These are phyloP conservation scores for Chrysemys picta DNA, from an alignment of 2,113 vertebrate species.

Conservation along the genomic window DNA sequence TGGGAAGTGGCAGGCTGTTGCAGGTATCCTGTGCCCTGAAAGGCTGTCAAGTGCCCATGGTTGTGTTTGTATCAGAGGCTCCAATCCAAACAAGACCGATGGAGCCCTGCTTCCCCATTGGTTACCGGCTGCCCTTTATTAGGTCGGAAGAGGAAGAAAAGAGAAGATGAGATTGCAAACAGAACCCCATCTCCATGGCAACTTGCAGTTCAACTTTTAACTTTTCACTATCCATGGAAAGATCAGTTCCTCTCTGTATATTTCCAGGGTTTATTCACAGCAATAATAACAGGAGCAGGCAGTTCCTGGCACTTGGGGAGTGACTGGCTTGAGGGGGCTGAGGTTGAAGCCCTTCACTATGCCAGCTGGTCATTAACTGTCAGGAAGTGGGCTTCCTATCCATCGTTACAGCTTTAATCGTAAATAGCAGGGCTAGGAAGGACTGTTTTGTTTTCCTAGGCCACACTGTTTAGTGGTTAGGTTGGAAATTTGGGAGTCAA, in stretches of 20 bases:
- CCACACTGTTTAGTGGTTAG: neutral
- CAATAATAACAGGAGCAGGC: neutral
- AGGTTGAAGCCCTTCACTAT: neutral
- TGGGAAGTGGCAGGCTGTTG: neutral
- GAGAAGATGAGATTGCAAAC: slow-evolving; percentile 20
- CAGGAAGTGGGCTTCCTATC: rapidly evolving
- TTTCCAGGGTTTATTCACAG: neutral
- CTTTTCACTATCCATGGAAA: slow-evolving; percentile 2
- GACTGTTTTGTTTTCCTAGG: neutral
- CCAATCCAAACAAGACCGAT: neutral
- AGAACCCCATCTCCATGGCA: slow-evolving; percentile 71
- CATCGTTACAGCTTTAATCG: rapidly evolving
- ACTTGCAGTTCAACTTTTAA: slow-evolving; percentile 58
- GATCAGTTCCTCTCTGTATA: neutral
- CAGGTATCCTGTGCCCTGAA: neutral
- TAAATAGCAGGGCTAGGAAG: neutral
- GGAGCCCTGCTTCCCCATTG: neutral
- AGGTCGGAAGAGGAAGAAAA: neutral
- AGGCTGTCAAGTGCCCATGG: neutral
- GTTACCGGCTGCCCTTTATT: slow-evolving; percentile 22
- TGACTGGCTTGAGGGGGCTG: neutral
- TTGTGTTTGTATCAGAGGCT: neutral
- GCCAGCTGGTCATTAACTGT: rapidly evolving
- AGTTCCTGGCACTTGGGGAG: rapidly evolving
- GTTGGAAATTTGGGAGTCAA: neutral